Base-by-base conservation (phyloP, 2,888 invertebrate genomes). In the Holacanthella duospinosa region DNA sequence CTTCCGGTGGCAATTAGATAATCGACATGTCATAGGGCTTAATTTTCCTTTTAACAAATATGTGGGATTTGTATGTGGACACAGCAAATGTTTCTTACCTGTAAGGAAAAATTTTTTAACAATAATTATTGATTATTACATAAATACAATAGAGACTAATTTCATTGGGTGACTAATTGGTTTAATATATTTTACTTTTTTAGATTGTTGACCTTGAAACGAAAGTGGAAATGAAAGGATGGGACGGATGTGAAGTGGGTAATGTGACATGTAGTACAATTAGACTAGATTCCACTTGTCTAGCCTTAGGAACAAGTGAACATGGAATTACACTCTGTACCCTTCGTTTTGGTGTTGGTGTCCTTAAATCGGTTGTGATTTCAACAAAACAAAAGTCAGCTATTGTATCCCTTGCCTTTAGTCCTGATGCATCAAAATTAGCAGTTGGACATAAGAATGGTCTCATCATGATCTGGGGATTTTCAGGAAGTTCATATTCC, bases 371-470 rank as follows among this genome's bases (percentile, higher is more conserved):
- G 12, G 28, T 48, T 21, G 19, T 4, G 57, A 29, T 57, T 57
- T 26, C 55, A 26, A 9, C 43, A 25, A 54, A 60, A 55, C 60
- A 60, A 25, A 27, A 60, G 6, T 61, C 64, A 29, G 66, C 66
- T 16, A 65, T 68, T 54, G 44, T 67, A 43, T 66, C 70, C 1
- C 44, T 70, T 0, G 67, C 64, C 9, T 64, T 68, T 54, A 54
- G 48, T 4, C 26, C 27, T n/a, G 59, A 59, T n/a, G 26, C 43
- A 3, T 77, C 79, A 59, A 79, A 84, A 64, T 77, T 86, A 19
- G 86, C 86, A 0, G 74, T 85, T 72, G 86, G 86, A 1, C 80
- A 83, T 25, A 81, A 82, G 57, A 80, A 80, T 26, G 86, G 86
- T 0, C 77, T 81, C 65, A 82, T 86, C 72, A 79, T 80, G 76